Percentiles rank a stretch among this genome's conserved stretches.
Evolutionary conservation across 2,888 invertebrate species (phyloP).

Genomic region (Drosophila crucigera): DNA sequence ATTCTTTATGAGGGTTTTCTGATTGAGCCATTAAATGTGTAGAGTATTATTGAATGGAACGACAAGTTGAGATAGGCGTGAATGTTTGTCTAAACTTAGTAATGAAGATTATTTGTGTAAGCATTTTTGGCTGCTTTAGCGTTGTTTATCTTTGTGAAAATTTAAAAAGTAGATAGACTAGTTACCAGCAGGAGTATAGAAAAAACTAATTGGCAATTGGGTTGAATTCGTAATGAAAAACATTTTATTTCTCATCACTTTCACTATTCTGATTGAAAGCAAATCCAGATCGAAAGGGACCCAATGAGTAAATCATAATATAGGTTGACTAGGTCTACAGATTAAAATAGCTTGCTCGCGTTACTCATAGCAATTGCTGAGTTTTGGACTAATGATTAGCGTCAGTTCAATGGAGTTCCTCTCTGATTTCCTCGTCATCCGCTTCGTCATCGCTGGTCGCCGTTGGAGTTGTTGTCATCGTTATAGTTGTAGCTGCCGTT

Average conservation of each 20-base stretch:
- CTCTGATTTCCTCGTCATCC: slow-evolving; percentile 83
- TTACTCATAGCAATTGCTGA: slow-evolving; percentile 13
- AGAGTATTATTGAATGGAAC: not conserved
- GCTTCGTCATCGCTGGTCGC: slow-evolving; percentile 69
- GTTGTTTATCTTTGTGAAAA: not conserved
- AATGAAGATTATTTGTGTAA: not conserved
- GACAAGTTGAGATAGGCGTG: not conserved
- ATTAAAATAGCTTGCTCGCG: not conserved
- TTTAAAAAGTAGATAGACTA: not conserved
- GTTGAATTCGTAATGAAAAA: not conserved
- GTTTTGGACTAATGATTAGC: slow-evolving; percentile 21
- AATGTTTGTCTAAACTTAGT: not conserved
- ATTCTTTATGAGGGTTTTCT: not conserved
- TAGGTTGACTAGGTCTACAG: slow-evolving; percentile 2
- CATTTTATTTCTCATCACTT: not conserved
- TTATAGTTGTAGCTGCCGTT: slow-evolving; percentile 58
- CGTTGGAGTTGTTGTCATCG: slow-evolving; percentile 45
- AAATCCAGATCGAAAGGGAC: slow-evolving; percentile 1
- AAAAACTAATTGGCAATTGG: not conserved
- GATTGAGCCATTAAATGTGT: not conserved
- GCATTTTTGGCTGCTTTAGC: not conserved
- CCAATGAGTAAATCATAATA: not conserved
- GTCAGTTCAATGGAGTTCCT: slow-evolving; percentile 77
- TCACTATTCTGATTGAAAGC: not conserved
- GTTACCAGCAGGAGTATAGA: not conserved